A percentile compares a stretch with the other conserved stretches of the same genome.
These are phyloP conservation scores for Gadopsis bispinosus DNA, from an alignment of 2,797 vertebrate genomes.

Conservation along the genomic window DNA sequence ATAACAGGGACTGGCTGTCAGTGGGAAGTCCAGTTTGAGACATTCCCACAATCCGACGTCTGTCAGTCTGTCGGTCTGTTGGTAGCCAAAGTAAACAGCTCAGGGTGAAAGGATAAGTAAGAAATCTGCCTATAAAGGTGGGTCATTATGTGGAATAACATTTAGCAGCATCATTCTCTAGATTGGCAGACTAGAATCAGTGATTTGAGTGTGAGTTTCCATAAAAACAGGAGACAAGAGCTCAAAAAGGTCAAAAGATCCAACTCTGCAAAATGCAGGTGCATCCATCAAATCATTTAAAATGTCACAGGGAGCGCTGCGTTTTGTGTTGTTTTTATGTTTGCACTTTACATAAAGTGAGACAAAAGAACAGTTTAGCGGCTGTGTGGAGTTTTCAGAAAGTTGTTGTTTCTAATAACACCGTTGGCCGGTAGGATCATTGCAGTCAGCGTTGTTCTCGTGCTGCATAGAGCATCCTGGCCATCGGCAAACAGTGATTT, in stretches of 20 bases:
- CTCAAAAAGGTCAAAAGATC: slow-evolving; percentile 14
- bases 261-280: slow-evolving; percentile 18
- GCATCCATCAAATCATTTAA: not conserved
- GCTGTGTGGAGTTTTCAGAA: no score
- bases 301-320: not conserved
- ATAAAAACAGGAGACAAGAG: slow-evolving; percentile 27
- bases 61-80: slow-evolving; percentile 27
- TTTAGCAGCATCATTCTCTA: not conserved
- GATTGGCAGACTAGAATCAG: not conserved
- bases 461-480: no score
- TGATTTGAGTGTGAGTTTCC: slow-evolving; percentile 24
- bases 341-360: not conserved
- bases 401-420: no score
- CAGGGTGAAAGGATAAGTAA: not conserved
- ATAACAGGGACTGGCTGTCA: slow-evolving; percentile 61
- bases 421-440: no score
- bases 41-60: slow-evolving; percentile 64
- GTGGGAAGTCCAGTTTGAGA: slow-evolving; percentile 65
- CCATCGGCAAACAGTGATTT: no score
- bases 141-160: slow-evolving; percentile 4
- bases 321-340: not conserved
- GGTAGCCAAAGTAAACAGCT: slow-evolving; percentile 17
- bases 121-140: not conserved
- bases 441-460: no score
- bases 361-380: not conserved